Conservation (phyloP, 2,888 invertebrate species). For the Hymenopus coronatus region DNA sequence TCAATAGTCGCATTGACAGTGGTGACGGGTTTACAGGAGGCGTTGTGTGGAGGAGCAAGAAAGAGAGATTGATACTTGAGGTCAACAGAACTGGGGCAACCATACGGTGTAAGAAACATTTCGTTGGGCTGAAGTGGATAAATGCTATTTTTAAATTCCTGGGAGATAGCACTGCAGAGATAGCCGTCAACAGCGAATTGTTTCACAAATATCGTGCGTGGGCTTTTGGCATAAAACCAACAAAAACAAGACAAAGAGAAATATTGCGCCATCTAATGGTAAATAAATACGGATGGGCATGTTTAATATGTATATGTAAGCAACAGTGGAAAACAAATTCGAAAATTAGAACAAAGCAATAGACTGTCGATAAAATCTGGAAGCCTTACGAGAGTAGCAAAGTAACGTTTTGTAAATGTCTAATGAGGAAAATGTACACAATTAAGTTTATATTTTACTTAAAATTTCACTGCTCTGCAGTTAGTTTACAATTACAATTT, state of each 20-base stretch:
- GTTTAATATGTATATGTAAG: neutral
- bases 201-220: neutral
- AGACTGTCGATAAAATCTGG: neutral
- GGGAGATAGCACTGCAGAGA: neutral
- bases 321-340: neutral
- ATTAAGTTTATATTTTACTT: no score
- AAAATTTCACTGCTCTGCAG: no score
- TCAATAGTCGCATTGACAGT: neutral
- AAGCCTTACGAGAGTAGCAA: no score
- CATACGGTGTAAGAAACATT: neutral
- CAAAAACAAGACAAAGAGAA: neutral
- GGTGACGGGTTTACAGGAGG: neutral
- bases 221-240: neutral
- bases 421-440: no score
- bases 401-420: no score
- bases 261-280: neutral
- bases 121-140: neutral
- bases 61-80: neutral
- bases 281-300: neutral
- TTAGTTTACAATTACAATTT: no score
- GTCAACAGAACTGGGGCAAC: neutral
- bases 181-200: neutral
- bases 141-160: neutral
- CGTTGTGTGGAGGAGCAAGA: neutral
- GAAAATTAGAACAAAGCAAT: neutral